These are phyloP conservation scores for Microctonus hyperodae DNA, from an alignment of 2,888 invertebrate species.

Conservation along the genomic window DNA sequence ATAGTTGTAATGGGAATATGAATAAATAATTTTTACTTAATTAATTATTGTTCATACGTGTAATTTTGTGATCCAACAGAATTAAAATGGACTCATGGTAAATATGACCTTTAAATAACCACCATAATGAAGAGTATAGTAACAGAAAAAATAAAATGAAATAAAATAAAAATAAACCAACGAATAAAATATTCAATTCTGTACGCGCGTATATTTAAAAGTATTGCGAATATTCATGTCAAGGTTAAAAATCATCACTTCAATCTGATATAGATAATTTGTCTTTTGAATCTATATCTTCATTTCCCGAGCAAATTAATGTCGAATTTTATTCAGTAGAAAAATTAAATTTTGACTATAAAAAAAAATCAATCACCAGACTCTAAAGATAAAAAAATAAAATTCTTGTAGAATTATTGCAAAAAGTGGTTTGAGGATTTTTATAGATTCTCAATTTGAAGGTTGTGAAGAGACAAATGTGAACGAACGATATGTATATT, in stretches of 20 bases:
- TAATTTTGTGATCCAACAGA: neutral
- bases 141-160: too few species aligned
- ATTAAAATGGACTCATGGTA: neutral
- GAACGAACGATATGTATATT: constrained; percentile 38
- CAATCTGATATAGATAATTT: neutral
- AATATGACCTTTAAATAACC: neutral
- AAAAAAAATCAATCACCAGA: neutral
- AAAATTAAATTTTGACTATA: neutral
- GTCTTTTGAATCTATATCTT: neutral
- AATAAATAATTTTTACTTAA: neutral
- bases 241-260: constrained; percentile 27
- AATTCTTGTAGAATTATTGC: neutral
- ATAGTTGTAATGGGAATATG: neutral
- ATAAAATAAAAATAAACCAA: neutral
- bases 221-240: constrained; percentile 35
- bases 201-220: constrained; percentile 25
- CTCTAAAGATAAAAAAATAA: neutral
- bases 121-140: too few species aligned
- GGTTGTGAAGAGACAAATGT: neutral
- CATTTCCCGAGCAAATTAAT: neutral
- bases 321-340: neutral
- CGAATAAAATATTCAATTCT: constrained; percentile 29
- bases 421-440: neutral
- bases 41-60: neutral
- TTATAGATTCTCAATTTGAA: neutral